A percentile compares a stretch with the other conserved stretches of the same genome.
Conservation (phyloP, 2,113 vertebrate genomes). For the Zosterops lateralis region DNA sequence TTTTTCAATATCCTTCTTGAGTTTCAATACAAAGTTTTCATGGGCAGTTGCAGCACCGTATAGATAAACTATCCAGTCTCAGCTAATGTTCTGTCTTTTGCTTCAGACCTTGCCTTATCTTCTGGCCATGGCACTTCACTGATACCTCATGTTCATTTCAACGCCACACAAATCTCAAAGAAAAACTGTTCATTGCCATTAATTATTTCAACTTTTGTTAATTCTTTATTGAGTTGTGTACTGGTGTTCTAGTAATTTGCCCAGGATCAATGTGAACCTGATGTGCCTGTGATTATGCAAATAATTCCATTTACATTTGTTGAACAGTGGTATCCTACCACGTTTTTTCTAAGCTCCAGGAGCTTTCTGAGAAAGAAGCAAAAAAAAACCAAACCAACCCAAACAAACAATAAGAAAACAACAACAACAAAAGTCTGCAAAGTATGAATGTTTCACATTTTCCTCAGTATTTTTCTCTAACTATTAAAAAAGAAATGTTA, state of each 20-base stretch:
- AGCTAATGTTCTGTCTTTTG: background rate
- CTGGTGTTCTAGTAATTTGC: background rate
- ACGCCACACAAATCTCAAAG: background rate
- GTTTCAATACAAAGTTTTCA: background rate
- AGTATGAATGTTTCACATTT: background rate
- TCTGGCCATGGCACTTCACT: background rate
- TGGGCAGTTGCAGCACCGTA: background rate
- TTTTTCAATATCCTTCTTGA: background rate
- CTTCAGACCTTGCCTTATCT: background rate
- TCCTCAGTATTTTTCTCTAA: background rate
- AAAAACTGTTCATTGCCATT: background rate
- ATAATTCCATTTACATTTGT: background rate
- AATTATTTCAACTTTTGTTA: background rate
- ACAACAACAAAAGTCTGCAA: background rate
- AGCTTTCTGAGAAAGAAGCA: background rate
- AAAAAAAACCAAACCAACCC: background rate
- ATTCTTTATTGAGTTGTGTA: background rate
- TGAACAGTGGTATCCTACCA: background rate
- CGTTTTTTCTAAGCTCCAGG: background rate
- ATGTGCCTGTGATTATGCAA: background rate
- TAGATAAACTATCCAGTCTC: background rate
- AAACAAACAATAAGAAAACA: background rate
- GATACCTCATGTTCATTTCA: background rate
- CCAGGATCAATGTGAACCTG: background rate
- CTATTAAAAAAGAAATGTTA: background rate